Evolutionary conservation across 1,140 invertebrate genomes (phyloP).

Genomic region (Drosophila bifasciata): DNA sequence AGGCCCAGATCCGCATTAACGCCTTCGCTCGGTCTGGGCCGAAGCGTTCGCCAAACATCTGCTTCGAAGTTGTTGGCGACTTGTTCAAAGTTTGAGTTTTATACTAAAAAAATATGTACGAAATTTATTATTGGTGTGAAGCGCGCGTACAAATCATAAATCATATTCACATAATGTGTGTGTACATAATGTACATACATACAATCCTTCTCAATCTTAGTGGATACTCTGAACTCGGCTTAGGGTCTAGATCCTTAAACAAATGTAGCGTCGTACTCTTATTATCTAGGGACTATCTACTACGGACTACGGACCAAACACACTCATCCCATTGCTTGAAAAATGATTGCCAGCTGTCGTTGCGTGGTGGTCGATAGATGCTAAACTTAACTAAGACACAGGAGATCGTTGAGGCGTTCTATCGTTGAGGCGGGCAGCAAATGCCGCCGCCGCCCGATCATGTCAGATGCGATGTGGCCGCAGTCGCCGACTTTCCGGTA

Average conservation of each 20-base stretch:
- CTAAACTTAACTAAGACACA: conserved; percentile 80
- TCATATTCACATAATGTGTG: conserved; percentile 25
- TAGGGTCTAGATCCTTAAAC: conserved; percentile 62
- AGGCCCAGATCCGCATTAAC: not conserved
- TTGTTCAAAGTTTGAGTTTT: conserved; percentile 4
- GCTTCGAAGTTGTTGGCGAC: not conserved
- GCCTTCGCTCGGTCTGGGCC: not conserved
- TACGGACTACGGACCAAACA: conserved; percentile 46
- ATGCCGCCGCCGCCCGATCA: conserved; percentile 55
- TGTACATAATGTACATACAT: conserved; percentile 53
- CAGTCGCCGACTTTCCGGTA: conserved; percentile 49
- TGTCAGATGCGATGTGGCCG: conserved; percentile 67
- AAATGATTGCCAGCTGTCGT: conserved; percentile 62
- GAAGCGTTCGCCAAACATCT: not conserved
- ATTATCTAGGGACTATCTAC: conserved; percentile 61
- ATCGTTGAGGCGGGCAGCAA: conserved; percentile 40
- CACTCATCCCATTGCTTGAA: conserved; percentile 42
- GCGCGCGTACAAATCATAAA: conserved; percentile 73
- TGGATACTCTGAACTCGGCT: conserved; percentile 60
- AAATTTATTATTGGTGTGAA: conserved; percentile 75
- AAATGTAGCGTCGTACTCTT: conserved; percentile 72
- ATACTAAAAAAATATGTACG: conserved; percentile 64
- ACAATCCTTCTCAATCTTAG: conserved; percentile 44
- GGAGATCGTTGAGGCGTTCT: conserved; percentile 75
- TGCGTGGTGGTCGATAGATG: conserved; percentile 37